These are phyloP conservation scores for Neopipo cinnamomea DNA, from an alignment of 2,113 vertebrate genomes.

Conservation along the genomic window DNA sequence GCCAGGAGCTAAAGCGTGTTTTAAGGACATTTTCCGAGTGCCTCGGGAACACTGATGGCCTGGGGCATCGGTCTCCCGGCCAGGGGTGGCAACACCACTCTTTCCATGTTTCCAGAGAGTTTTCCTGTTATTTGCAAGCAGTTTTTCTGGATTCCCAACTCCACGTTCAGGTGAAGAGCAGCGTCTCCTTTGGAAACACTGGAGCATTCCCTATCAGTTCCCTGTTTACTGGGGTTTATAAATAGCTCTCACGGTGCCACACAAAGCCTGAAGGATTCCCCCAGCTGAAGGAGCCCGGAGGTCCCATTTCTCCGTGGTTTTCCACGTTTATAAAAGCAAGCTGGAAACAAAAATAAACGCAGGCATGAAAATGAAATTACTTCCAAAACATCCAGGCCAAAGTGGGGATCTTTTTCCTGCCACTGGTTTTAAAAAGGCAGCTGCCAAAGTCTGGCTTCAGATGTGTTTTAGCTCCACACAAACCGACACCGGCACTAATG, in stretches of 20 bases:
- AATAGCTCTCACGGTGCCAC: not conserved
- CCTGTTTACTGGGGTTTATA: not conserved
- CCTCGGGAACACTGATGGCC: no score
- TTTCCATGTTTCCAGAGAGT: not conserved
- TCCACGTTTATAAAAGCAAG: not conserved
- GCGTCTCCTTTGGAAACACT: not conserved
- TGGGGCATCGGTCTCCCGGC: not conserved
- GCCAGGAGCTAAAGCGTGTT: accelerated
- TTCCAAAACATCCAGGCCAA: not conserved
- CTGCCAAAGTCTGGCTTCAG: not conserved
- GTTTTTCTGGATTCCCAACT: not conserved
- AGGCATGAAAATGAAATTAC: not conserved
- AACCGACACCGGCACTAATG: not conserved
- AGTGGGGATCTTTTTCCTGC: not conserved
- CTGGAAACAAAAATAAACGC: not conserved
- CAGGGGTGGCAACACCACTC: not conserved
- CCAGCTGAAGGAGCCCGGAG: not conserved
- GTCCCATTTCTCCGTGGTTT: not conserved
- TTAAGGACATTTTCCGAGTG: not conserved
- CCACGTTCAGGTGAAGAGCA: accelerated
- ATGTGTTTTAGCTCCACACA: not conserved
- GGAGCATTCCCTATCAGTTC: accelerated
- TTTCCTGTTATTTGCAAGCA: not conserved
- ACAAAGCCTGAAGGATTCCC: no score
- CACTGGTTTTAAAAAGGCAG: not conserved